Evolutionary conservation across 2,888 invertebrate genomes (phyloP).

Genomic region (Watsonalla cultraria): DNA sequence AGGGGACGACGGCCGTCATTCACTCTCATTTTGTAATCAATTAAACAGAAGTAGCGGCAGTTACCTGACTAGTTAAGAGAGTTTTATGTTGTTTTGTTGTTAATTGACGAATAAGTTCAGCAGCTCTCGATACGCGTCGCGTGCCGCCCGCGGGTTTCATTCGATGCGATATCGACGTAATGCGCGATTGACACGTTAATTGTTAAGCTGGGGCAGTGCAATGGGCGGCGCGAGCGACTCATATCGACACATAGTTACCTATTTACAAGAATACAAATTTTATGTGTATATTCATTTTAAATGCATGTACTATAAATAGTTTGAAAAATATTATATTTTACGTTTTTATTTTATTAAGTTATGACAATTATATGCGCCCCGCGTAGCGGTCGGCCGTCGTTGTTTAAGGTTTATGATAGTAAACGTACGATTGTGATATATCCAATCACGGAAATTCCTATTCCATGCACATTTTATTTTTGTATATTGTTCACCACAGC

Average conservation of each 20-base stretch:
- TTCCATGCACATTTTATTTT: constrained; percentile 71
- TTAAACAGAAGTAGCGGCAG: constrained; percentile 35
- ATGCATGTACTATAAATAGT: constrained; percentile 47
- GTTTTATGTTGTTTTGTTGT: constrained; percentile 48
- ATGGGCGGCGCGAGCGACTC: constrained; percentile 25
- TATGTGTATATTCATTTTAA: constrained; percentile 59
- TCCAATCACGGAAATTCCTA: constrained; percentile 72
- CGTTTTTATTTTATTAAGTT: constrained; percentile 52
- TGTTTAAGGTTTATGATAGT: constrained; percentile 38
- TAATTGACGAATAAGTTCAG: constrained; percentile 40
- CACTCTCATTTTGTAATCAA: not conserved
- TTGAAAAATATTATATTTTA: constrained; percentile 45
- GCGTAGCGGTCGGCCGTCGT: constrained; percentile 48
- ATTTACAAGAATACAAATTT: constrained; percentile 53
- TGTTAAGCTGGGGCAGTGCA: constrained; percentile 19
- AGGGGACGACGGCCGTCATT: not conserved
- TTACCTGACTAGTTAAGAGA: constrained; percentile 59
- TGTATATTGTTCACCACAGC: constrained; percentile 62
- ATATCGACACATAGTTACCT: constrained; percentile 54
- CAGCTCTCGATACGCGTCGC: constrained; percentile 48
- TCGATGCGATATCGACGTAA: not conserved
- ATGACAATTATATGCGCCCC: constrained; percentile 41
- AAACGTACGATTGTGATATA: constrained; percentile 66
- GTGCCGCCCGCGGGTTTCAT: constrained; percentile 4
- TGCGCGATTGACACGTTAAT: not conserved